Percentiles rank a stretch among this genome's conserved stretches.
phyloP scores from a whole-genome alignment of 2,113 vertebrate genomes.

The Oreochromis spilurus region DNA sequence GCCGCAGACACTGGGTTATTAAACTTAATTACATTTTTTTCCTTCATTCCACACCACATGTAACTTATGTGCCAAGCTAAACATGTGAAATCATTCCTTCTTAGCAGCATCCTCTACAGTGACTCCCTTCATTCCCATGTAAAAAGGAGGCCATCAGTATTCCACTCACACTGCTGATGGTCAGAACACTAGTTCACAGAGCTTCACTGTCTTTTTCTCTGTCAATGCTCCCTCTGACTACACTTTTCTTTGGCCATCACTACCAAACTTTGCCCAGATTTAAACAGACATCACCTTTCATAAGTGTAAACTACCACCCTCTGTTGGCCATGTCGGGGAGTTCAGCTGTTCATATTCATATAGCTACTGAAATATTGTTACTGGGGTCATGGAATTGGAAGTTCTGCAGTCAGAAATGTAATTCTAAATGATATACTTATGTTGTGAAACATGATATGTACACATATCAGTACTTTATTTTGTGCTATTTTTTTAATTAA shows the following conservation, averaged over 20 bases:
- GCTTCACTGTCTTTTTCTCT: constrained; percentile 45
- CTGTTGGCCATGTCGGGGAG: constrained; percentile 37
- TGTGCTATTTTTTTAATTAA: neutral
- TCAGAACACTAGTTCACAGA: constrained; percentile 54
- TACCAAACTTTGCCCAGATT: neutral
- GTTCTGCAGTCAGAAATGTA: neutral
- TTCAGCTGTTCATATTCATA: neutral
- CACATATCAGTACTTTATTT: neutral
- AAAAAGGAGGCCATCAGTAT: constrained; percentile 50
- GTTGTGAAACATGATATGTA: neutral
- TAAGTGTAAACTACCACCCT: constrained; percentile 26
- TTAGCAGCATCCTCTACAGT: constrained; percentile 31
- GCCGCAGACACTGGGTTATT: neutral
- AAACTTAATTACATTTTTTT: neutral
- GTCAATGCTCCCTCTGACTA: constrained; percentile 54
- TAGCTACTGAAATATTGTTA: neutral
- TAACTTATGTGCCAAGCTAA: neutral
- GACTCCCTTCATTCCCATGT: constrained; percentile 40
- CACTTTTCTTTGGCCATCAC: neutral
- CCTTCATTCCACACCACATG: neutral
- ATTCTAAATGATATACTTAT: neutral
- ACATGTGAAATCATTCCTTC: neutral
- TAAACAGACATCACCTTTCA: constrained; percentile 3
- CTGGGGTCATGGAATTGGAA: neutral
- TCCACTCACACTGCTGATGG: constrained; percentile 43